These are phyloP conservation scores for Morpho achilles DNA, from an alignment of 2,888 invertebrate species.

Conservation along the genomic window DNA sequence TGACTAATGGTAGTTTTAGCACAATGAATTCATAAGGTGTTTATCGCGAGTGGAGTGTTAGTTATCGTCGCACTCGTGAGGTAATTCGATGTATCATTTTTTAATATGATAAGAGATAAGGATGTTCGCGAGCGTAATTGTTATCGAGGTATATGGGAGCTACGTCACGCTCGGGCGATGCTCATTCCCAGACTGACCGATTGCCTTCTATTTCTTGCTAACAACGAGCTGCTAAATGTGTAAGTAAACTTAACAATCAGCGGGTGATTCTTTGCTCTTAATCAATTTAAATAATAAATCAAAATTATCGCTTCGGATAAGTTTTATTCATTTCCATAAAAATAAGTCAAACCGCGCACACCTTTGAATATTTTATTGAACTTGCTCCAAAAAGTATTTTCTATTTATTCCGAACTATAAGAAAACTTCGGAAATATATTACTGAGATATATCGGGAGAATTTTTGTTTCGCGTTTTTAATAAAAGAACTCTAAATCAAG, in stretches of 20 bases:
- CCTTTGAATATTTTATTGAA: too few species aligned
- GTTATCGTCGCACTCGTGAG: slow-evolving; percentile 58
- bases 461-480: too few species aligned
- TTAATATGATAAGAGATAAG: slow-evolving; percentile 62
- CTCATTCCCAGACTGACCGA: slow-evolving; percentile 34
- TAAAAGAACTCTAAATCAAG: too few species aligned
- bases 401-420: too few species aligned
- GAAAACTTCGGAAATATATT: too few species aligned
- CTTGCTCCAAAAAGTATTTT: too few species aligned
- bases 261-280: not conserved
- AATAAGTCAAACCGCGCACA: too few species aligned
- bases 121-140: slow-evolving; percentile 32
- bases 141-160: slow-evolving; percentile 1
- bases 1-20: slow-evolving; percentile 35
- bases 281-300: not conserved
- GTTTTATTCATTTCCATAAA: too few species aligned
- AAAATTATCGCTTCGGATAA: not conserved
- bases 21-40: slow-evolving; percentile 39
- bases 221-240: slow-evolving; percentile 8
- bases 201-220: slow-evolving; percentile 10
- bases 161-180: slow-evolving; percentile 31
- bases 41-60: slow-evolving; percentile 51
- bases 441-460: too few species aligned
- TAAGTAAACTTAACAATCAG: slow-evolving; percentile 3
- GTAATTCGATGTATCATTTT: slow-evolving; percentile 69